Base-by-base conservation (phyloP, 2,888 invertebrate species). In the Lasioglossum calceatum region DNA sequence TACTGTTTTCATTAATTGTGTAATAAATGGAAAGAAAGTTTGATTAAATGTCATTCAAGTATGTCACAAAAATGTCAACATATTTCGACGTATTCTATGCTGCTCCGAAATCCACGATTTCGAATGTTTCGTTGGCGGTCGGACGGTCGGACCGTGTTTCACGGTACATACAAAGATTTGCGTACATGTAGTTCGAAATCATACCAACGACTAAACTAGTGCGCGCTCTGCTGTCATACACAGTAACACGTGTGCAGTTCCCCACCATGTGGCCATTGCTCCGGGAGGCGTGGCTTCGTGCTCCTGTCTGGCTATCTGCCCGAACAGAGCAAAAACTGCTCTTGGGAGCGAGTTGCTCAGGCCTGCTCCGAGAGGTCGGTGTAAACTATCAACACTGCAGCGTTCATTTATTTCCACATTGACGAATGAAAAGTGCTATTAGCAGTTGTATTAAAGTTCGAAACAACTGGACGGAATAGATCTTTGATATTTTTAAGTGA, bases 281-380 rank as follows among this genome's bases (percentile, higher is more conserved):
- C 70, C 70, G 32, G 70, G 70, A 70, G 70, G 70, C 70, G 70
- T 70, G 70, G 39, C 39, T 70, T 70, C 70, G 70, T 39, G 70
- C 70, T 70, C 70, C 70, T 39, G 70, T 70, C 70, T 70, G 70
- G 70, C 70, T 70, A 70, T 70, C 70, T 70, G 70, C 39, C 70
- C 39, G 70, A 70, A 70, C 70, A 39, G 70, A 70, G 70, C 70
- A 70, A 70, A 70, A 70, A 36, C 70, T 23, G 70, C 70, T 70
- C 70, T 70, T 70, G 70, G 39, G 70, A 70, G 70, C 70, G 39
- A 70, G 70, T 70, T 70, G 39, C 39, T 39, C 70, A 23, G 39
- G 39, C 23, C n/a, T 70, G 70, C 70, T 39, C 70, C 70, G 70
- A 70, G 70, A n/a, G 39, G 70, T 70, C 70, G 39, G 70, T 70